Percentiles rank a stretch among this genome's conserved stretches.
Evolutionary conservation across 1,140 invertebrate genomes (phyloP).

Genomic region (Plectus sambesii): DNA sequence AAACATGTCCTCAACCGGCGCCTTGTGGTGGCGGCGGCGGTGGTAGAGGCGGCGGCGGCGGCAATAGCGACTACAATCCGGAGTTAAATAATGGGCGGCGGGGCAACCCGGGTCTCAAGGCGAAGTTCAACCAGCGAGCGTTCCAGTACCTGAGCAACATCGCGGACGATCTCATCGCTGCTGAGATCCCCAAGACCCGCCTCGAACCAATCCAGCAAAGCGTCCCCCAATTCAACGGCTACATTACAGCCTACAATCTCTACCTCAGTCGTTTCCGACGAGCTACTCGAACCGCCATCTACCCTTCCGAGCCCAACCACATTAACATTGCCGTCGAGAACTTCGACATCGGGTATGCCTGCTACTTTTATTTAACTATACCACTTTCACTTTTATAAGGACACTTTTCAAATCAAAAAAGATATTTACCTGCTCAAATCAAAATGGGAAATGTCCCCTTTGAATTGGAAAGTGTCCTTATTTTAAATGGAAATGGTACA

Average conservation of each 20-base stretch:
- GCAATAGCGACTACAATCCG: constrained; percentile 49
- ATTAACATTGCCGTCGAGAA: constrained; percentile 41
- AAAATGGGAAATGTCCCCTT: no score
- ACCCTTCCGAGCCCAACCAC: constrained; percentile 40
- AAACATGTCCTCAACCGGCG: constrained; percentile 53
- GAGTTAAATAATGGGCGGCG: constrained; percentile 26
- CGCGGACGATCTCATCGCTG: constrained; percentile 31
- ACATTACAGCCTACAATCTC: constrained; percentile 42
- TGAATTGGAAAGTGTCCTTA: no score
- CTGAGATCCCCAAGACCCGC: constrained; percentile 34
- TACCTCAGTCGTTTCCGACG: constrained; percentile 41
- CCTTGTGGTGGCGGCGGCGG: no score
- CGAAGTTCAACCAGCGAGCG: constrained; percentile 32
- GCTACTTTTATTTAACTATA: background rate
- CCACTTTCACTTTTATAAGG: constrained; percentile 1
- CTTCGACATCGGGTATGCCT: constrained; percentile 39
- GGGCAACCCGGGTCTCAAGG: constrained; percentile 40
- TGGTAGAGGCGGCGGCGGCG: no score
- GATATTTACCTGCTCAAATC: no score
- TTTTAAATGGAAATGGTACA: no score
- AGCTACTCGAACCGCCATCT: constrained; percentile 38
- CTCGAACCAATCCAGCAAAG: constrained; percentile 40
- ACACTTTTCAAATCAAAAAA: no score
- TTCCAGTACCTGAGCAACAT: constrained; percentile 39
- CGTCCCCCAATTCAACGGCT: constrained; percentile 37